phyloP scores from a whole-genome alignment of 1,140 invertebrate genomes.

The Drosophila willistoni region DNA sequence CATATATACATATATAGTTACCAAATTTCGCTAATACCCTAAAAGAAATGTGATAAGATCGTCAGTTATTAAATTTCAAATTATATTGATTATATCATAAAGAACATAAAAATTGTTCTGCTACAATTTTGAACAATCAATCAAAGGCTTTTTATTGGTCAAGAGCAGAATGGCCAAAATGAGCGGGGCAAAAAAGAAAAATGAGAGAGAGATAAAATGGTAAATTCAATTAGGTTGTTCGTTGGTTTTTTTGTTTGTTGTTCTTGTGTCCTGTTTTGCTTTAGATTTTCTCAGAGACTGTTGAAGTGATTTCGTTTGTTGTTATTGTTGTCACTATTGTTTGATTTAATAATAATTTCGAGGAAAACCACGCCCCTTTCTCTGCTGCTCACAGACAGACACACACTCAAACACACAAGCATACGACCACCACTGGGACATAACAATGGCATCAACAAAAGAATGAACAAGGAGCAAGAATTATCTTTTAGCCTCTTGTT shows the following conservation, averaged over 20 bases:
- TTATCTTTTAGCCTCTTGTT: slow-evolving; percentile 26
- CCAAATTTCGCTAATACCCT: too few relatives aligned
- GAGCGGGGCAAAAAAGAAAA: too few relatives aligned
- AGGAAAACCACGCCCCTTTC: not conserved
- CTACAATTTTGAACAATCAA: too few relatives aligned
- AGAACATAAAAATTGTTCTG: too few relatives aligned
- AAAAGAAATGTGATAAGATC: too few relatives aligned
- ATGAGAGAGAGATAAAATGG: too few relatives aligned
- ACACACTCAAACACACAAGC: not conserved
- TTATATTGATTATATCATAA: too few relatives aligned
- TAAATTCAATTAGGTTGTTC: too few relatives aligned
- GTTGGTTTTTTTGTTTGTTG: not conserved
- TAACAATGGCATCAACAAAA: slow-evolving; percentile 33
- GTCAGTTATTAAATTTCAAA: too few relatives aligned
- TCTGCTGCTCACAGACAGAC: not conserved
- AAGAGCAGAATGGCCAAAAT: too few relatives aligned
- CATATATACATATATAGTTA: too few relatives aligned
- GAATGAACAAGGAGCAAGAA: slow-evolving; percentile 42
- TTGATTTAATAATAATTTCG: slow-evolving; percentile 58
- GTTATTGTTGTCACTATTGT: slow-evolving; percentile 28
- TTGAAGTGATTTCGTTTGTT: slow-evolving; percentile 17
- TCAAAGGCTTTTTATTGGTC: too few relatives aligned
- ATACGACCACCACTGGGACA: not conserved
- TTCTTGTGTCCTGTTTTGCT: not conserved
- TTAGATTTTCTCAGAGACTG: not conserved